Evolutionary conservation across 2,888 invertebrate species (phyloP).

Genomic region (Tridacna gigas): DNA sequence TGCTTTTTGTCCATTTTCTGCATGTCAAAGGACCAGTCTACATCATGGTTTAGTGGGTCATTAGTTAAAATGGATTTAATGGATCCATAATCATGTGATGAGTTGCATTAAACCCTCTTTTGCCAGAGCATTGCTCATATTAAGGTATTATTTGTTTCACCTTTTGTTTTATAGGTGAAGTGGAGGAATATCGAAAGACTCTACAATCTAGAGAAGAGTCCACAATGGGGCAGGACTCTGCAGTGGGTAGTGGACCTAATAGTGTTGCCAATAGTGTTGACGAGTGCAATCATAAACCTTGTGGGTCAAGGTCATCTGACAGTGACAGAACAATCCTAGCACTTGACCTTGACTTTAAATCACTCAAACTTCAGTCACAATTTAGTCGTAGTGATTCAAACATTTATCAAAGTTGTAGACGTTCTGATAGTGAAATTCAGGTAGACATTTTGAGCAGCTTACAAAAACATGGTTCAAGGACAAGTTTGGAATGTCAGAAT

Average conservation of each 20-base stretch:
- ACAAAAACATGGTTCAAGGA: constrained; percentile 50
- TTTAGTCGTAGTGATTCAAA: constrained; percentile 76
- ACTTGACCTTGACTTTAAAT: constrained; percentile 64
- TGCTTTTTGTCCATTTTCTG: too few species aligned
- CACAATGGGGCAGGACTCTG: constrained; percentile 57
- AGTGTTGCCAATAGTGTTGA: constrained; percentile 65
- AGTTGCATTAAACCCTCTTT: too few species aligned
- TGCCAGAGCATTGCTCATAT: too few species aligned
- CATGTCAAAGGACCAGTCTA: too few species aligned
- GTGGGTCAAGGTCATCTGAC: constrained; percentile 61
- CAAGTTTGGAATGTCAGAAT: constrained; percentile 57
- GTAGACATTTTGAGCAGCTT: constrained; percentile 54
- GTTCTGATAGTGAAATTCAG: constrained; percentile 48
- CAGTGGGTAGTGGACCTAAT: constrained; percentile 63
- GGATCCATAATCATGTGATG: too few species aligned
- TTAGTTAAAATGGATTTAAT: too few species aligned
- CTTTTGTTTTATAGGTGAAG: constrained; percentile 55
- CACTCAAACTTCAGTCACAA: constrained; percentile 63
- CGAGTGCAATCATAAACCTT: constrained; percentile 59
- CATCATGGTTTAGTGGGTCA: too few species aligned
- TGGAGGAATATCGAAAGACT: constrained; percentile 63
- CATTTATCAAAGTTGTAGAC: constrained; percentile 71
- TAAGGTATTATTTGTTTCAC: constrained; percentile 1
- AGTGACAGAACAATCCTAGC: constrained; percentile 53
- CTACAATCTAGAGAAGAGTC: constrained; percentile 51